These are phyloP conservation scores for Hydrotaea diabolus DNA, from an alignment of 2,888 invertebrate genomes.

Conservation along the genomic window DNA sequence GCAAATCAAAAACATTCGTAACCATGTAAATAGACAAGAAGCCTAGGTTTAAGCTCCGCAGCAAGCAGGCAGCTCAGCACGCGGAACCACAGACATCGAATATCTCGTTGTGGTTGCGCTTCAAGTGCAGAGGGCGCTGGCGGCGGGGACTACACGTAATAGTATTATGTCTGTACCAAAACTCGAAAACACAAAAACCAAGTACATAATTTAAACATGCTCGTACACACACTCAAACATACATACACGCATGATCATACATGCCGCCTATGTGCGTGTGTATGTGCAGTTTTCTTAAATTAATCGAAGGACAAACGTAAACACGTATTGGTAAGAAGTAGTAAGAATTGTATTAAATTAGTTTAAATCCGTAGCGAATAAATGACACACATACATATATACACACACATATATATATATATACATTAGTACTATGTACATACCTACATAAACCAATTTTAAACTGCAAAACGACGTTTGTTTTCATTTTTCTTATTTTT, in stretches of 20 bases:
- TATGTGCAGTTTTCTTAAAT: slow-evolving; percentile 47
- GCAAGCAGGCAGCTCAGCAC: background rate
- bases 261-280: slow-evolving; percentile 8
- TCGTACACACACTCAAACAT: background rate
- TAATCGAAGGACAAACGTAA: slow-evolving; percentile 37
- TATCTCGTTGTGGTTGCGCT: background rate
- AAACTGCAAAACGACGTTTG: slow-evolving; percentile 37
- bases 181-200: slow-evolving; percentile 58
- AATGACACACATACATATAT: slow-evolving; percentile 16
- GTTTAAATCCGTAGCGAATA: slow-evolving; percentile 49
- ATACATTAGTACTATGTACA: slow-evolving; percentile 51
- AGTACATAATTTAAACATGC: slow-evolving; percentile 21
- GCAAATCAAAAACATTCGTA: slow-evolving; percentile 19
- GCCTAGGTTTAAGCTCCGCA: background rate
- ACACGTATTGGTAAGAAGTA: slow-evolving; percentile 52
- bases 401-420: slow-evolving; percentile 14
- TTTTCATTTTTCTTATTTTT: too few species aligned
- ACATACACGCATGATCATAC: background rate
- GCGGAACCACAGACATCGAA: background rate
- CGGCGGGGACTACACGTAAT: slow-evolving; percentile 48
- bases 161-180: slow-evolving; percentile 72
- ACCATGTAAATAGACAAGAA: slow-evolving; percentile 45
- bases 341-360: slow-evolving; percentile 68
- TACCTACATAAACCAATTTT: slow-evolving; percentile 43
- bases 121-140: background rate